Percentiles rank a stretch among this genome's conserved stretches.
Conservation (phyloP, 1,140 invertebrate genomes). For the Psilanteris sp. region DNA sequence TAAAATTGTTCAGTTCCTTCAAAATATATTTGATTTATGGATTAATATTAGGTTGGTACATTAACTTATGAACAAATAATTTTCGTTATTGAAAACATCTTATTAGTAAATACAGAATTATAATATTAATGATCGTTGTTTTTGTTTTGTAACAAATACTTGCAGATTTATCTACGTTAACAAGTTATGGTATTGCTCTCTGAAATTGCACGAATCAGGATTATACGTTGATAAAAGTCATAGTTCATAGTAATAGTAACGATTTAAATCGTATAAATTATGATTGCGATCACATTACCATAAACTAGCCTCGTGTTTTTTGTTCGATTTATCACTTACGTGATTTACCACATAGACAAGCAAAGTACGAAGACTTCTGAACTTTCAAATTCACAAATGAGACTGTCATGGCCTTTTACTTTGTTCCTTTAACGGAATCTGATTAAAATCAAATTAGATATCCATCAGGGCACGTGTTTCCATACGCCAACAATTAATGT, state of each 20-base stretch:
- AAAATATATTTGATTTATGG: too few species aligned
- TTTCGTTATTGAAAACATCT: too few species aligned
- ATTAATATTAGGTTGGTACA: too few species aligned
- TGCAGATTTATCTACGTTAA: too few species aligned
- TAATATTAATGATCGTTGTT: too few species aligned
- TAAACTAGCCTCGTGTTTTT: slow-evolving; percentile 20
- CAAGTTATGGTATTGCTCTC: neutral
- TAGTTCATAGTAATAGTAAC: slow-evolving; percentile 14
- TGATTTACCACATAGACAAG: too few species aligned
- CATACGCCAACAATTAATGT: slow-evolving; percentile 15
- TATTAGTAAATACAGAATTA: too few species aligned
- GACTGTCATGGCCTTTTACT: slow-evolving; percentile 5
- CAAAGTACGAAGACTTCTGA: too few species aligned
- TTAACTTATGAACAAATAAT: too few species aligned
- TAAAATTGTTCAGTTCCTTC: too few species aligned
- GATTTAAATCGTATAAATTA: slow-evolving; percentile 35
- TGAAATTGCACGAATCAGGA: slow-evolving; percentile 8
- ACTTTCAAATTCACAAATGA: neutral
- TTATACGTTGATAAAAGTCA: slow-evolving; percentile 2
- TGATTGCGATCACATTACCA: slow-evolving; percentile 27
- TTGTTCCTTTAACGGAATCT: slow-evolving; percentile 7
- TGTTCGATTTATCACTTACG: slow-evolving; percentile 20
- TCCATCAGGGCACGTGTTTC: slow-evolving; percentile 12
- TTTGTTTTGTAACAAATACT: too few species aligned
- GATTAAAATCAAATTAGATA: slow-evolving; percentile 32